Base-by-base conservation (phyloP, 2,113 vertebrate species). In the Platysteira castanea region DNA sequence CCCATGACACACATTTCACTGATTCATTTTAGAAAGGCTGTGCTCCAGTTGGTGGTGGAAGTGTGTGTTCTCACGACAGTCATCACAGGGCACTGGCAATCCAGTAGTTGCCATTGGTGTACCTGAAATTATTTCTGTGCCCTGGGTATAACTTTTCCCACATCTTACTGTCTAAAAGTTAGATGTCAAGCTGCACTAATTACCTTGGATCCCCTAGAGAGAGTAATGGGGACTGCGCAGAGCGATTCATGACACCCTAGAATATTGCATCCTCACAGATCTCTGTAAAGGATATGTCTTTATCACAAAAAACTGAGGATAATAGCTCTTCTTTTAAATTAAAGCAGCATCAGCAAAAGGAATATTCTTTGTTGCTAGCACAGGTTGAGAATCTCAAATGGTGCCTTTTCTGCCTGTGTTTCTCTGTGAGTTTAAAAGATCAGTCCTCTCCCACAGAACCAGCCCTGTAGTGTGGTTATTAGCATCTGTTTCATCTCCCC, bases 401-500 rank as follows among this genome's bases (percentile, higher is more conserved):
- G 76, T 70, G 47, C 7, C 41, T 91, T 87, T 89, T 89, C 73
- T 80, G 61, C 73, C 57, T 39, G 15, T 27, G 27, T 79, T 89
- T 84, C 87, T 46, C 22, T 27, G 26, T 39, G 46, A 71, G 41
- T 65, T 93, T 41, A 76, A 79, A 87, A 64, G 49, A 37, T 61
- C 2, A 5, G 23, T 71, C 26, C 53, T 94, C 27, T 91, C 50
- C 57, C 67, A 89, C 37, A 78, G 65, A 84, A 63, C 44, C n/a
- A 35, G 49, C 37, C 60, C 42, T 30, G 19, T 2, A 9, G 37
- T 5, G 31, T 19, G 35, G 35, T 78, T 78, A 84, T 82, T 78
- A 78, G 31, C 81, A 95, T 89, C 60, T 44, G 28, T 94, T 95
- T 93, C 60, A 94, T 71, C 69, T 78, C 47, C 27, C 13, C 35